Percentiles rank a stretch among this genome's conserved stretches.
Evolutionary conservation across 2,888 invertebrate species (phyloP).

Genomic region (Chydorus sphaericus): DNA sequence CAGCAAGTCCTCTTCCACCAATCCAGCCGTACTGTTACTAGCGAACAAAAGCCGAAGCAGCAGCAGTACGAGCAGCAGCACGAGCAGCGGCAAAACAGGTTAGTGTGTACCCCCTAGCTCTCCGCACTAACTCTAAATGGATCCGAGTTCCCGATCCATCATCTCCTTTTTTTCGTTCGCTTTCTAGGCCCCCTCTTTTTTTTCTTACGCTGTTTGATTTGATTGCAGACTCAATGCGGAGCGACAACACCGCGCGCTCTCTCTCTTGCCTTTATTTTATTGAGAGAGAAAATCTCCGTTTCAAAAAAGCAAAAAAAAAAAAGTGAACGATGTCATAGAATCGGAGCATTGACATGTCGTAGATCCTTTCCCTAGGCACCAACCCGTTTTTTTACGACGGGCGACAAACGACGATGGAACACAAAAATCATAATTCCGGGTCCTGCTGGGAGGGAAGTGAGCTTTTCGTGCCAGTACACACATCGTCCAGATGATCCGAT

Average conservation of each 20-base stretch:
- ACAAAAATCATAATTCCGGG: neutral
- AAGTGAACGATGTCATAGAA: slow-evolving; percentile 3
- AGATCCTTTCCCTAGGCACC: too few relatives aligned
- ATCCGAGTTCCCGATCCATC: neutral
- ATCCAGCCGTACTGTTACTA: neutral
- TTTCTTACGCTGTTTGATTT: neutral
- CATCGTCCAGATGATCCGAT: slow-evolving; percentile 12
- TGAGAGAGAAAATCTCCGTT: neutral
- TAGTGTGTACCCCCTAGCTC: neutral
- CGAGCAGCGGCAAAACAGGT: slow-evolving; percentile 2
- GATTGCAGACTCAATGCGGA: too few relatives aligned
- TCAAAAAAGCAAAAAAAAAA: neutral
- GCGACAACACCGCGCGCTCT: too few relatives aligned
- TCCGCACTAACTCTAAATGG: too few relatives aligned
- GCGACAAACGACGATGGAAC: neutral
- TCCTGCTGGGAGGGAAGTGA: neutral
- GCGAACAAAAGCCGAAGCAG: neutral
- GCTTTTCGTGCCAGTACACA: slow-evolving; percentile 13
- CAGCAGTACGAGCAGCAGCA: neutral
- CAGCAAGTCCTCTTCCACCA: neutral
- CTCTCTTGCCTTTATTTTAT: neutral
- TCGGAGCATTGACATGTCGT: slow-evolving; percentile 5
- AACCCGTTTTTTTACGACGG: neutral
- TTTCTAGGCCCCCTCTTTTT: neutral
- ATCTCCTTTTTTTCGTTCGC: neutral